A percentile compares a stretch with the other conserved stretches of the same genome.
phyloP scores from a whole-genome alignment of 2,113 vertebrate species.

The Camelus dromedarius region DNA sequence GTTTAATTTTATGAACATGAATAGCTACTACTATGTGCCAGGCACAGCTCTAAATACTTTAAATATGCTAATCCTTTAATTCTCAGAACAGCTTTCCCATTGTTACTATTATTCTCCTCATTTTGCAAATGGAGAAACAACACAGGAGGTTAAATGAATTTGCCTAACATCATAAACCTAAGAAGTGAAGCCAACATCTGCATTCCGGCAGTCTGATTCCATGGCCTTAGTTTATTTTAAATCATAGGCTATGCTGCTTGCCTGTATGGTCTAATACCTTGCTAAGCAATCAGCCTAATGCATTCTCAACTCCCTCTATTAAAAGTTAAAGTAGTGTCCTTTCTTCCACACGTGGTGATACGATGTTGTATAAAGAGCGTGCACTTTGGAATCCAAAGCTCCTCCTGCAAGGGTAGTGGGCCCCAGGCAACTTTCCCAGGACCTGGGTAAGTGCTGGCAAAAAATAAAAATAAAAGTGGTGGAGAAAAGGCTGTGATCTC shows the following conservation, averaged over 20 bases:
- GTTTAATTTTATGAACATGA: background rate
- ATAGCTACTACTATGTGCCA: background rate
- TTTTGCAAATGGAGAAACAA: background rate
- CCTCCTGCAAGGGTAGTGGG: background rate
- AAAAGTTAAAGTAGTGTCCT: background rate
- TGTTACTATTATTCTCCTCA: background rate
- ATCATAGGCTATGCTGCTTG: background rate
- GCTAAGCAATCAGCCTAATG: background rate
- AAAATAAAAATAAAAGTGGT: background rate
- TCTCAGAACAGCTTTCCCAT: background rate
- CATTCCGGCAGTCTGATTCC: background rate
- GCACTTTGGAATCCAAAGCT: background rate
- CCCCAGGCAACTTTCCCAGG: background rate
- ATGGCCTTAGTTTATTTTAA: background rate
- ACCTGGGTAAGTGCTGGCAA: no score
- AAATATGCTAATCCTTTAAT: background rate
- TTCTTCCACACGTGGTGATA: background rate
- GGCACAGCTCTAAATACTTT: background rate
- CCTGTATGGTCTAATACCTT: background rate
- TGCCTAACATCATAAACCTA: background rate
- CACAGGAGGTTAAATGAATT: background rate
- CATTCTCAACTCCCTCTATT: background rate
- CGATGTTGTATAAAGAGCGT: background rate
- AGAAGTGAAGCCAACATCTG: background rate
- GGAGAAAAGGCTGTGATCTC: background rate